Percentiles rank a stretch among this genome's conserved stretches.
Evolutionary conservation across 2,797 vertebrate species (phyloP).

Genomic region (Australoheros facetus): DNA sequence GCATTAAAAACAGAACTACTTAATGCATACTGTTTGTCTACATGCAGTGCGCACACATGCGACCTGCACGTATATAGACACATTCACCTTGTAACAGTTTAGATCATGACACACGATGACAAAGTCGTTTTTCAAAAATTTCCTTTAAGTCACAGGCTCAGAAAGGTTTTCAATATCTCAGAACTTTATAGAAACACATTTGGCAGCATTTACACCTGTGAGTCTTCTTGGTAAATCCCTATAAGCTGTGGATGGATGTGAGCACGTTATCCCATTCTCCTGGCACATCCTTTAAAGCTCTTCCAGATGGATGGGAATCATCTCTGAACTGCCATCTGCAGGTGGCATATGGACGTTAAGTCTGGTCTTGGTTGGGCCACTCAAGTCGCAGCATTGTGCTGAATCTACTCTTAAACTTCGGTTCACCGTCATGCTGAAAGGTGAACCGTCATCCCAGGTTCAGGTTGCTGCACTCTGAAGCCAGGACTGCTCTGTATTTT

Average conservation of each 20-base stretch:
- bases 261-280: not conserved
- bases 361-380: not conserved
- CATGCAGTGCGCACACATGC: not conserved
- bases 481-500: not conserved
- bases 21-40: not conserved
- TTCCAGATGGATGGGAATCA: not conserved
- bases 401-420: not conserved
- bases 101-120: not conserved
- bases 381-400: constrained; percentile 1
- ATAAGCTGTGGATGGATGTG: not conserved
- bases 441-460: not conserved
- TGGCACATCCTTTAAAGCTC: not conserved
- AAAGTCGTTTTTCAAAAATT: not conserved
- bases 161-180: not conserved
- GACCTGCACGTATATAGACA: too few species aligned
- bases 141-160: not conserved
- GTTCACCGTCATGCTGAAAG: not conserved
- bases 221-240: not conserved
- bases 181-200: not conserved
- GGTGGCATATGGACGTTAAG: not conserved
- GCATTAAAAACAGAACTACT: not conserved
- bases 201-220: too few species aligned
- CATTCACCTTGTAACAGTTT: not conserved
- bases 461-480: not conserved
- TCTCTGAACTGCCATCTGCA: not conserved